Base-by-base conservation (phyloP, 2,888 invertebrate genomes). In the Harpagoxenus sublaevis region DNA sequence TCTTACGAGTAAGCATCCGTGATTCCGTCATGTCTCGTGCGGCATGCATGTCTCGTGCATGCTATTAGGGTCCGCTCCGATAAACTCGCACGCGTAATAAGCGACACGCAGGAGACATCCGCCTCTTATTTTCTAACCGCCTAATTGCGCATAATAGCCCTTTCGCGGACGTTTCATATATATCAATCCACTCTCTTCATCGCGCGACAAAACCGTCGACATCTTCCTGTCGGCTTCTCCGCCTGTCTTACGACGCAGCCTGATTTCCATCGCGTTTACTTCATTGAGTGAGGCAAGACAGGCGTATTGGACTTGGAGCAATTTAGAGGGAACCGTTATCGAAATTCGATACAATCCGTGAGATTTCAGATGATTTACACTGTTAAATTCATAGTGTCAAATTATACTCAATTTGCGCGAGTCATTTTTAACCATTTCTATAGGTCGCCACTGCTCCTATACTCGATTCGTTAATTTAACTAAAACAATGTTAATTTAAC, bases 81-180 rank as follows among this genome's bases (percentile, higher is more conserved):
- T 70, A 78, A 45, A 35, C 53, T 31, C 70, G 39, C 31, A 35
- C 45, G 55, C 10, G 48, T 28, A 79, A 79, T 48, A 55, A 66
- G 15, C 60, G 75, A 23, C 77, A 71, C 55, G 55, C 48, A 83
- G 62, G 57, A 70, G 70, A 70, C 68, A 53, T 71, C 68, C 78
- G 70, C 35, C 57, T 68, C 65, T 55, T 51, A 55, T 84, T 84
- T 75, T 65, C 63, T 62, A 83, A 83, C 65, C 57, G 75, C 55
- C 73, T 86, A 89, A 89, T 87, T 84, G 81, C 83, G 51, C 60
- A 68, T 87, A 89, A 89, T 87, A 81, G 68, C 85, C n/a, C 78
- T 79, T 78, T 75, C 62, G n/a, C 28, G 63, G 31, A n/a, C 71
- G 62, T 81, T 84, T 63, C 77, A 79, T 78, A 48, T 78, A 48